phyloP scores from a whole-genome alignment of 2,888 invertebrate genomes.

The Parnassius glacialis region DNA sequence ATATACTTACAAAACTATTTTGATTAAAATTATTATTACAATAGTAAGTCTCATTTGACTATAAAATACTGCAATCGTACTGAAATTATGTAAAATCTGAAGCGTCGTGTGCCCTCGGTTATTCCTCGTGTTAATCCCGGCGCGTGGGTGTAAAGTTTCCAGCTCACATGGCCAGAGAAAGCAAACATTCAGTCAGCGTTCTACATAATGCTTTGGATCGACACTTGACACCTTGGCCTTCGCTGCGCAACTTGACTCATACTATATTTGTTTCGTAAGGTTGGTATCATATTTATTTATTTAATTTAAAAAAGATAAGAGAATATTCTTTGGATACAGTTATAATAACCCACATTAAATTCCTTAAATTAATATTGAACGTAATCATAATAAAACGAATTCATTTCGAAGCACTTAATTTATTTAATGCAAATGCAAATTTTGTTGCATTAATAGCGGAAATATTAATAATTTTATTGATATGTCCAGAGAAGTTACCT shows the following conservation, averaged over 20 bases:
- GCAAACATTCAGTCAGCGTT: slow-evolving; percentile 66
- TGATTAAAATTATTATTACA: too few species aligned
- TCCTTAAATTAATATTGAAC: not conserved
- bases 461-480: not conserved
- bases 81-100: not conserved
- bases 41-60: too few species aligned
- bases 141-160: slow-evolving; percentile 67
- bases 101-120: slow-evolving; percentile 11
- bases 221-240: slow-evolving; percentile 71
- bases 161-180: slow-evolving; percentile 67
- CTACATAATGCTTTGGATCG: slow-evolving; percentile 65
- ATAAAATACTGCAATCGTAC: not conserved
- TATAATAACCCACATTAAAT: not conserved
- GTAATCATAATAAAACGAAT: not conserved
- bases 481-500: not conserved
- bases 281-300: not conserved
- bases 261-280: slow-evolving; percentile 13
- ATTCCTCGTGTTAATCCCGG: slow-evolving; percentile 42
- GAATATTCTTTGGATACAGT: not conserved
- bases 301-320: not conserved
- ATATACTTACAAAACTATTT: too few species aligned
- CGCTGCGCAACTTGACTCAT: slow-evolving; percentile 39
- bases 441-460: not conserved
- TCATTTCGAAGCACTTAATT: not conserved
- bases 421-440: not conserved